Evolutionary conservation across 2,888 invertebrate genomes (phyloP).

Genomic region (Lepidonotus clava): DNA sequence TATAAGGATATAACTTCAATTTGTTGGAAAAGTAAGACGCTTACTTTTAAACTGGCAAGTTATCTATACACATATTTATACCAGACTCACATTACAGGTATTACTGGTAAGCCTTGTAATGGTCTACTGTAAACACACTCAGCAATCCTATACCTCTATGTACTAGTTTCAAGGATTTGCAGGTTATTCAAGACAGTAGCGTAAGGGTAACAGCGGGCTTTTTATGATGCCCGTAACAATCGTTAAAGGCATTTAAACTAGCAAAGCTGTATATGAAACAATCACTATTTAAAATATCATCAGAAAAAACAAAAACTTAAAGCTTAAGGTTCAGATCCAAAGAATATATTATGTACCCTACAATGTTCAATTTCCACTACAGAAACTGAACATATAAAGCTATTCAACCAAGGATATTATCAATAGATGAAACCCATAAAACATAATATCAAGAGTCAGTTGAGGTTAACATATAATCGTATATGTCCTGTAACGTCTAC

Average conservation of each 20-base stretch:
- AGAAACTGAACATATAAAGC: neutral
- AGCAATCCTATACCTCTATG: no score
- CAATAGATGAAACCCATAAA: neutral
- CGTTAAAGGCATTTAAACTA: neutral
- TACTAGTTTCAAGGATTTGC: conserved; percentile 33
- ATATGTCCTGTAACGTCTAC: no score
- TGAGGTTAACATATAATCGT: no score
- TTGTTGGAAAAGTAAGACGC: no score
- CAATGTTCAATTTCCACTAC: neutral
- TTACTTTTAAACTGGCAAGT: no score
- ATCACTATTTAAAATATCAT: neutral
- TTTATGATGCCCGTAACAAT: neutral
- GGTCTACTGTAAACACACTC: no score
- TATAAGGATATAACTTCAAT: no score
- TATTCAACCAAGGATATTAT: neutral
- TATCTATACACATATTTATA: no score
- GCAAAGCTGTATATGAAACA: neutral
- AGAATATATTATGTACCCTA: neutral
- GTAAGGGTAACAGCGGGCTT: neutral
- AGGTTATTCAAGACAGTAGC: conserved; percentile 21
- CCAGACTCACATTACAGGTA: no score
- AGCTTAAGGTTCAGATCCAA: neutral
- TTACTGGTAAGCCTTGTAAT: no score
- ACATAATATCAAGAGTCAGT: neutral
- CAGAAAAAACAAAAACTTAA: neutral